Evolutionary conservation across 2,113 vertebrate species (phyloP).

Genomic region (Megaceryle maxima): DNA sequence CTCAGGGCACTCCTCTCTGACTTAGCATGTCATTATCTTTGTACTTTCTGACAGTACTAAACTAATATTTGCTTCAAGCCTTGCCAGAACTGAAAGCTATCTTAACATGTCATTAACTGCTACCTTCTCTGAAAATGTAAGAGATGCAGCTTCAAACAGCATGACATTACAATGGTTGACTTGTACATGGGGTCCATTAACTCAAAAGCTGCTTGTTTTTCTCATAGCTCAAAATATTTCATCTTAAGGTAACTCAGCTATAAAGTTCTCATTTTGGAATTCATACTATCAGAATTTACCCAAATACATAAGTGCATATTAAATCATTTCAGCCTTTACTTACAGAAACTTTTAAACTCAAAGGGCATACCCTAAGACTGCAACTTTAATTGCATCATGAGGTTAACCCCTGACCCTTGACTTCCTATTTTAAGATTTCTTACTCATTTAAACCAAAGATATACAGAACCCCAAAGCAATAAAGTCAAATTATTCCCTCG

Average conservation of each 20-base stretch:
- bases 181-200: background rate
- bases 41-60: background rate
- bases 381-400: background rate
- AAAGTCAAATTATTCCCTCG: slow-evolving; percentile 18
- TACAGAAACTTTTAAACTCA: slow-evolving; percentile 19
- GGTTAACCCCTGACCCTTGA: background rate
- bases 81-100: slow-evolving; percentile 9
- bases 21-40: background rate
- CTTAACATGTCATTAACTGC: background rate
- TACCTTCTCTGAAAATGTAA: background rate
- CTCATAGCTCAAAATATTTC: slow-evolving; percentile 14
- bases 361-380: background rate
- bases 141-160: background rate
- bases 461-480: background rate
- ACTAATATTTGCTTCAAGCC: background rate
- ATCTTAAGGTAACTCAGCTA: background rate
- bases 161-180: background rate
- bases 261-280: slow-evolving; percentile 15
- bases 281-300: background rate
- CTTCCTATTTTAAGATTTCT: background rate
- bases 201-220: background rate
- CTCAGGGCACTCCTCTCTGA: background rate
- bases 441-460: background rate
- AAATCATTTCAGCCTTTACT: background rate
- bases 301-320: background rate